Conservation (phyloP, 37 sponge, comb jelly and placozoan species). For the Petrosia ficiformis region DNA sequence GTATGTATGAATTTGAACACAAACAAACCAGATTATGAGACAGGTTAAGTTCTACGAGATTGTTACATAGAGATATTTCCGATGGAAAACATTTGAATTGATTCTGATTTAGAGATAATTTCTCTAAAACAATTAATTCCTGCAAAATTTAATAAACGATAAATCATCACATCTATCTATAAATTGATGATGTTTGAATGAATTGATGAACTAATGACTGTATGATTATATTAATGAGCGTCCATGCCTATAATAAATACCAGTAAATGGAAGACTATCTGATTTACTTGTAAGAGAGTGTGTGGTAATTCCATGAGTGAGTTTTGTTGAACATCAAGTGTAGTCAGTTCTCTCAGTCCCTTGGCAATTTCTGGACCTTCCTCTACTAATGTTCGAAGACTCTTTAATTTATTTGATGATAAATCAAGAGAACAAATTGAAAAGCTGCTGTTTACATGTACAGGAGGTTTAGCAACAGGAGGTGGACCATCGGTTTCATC, state of each 20-base stretch:
- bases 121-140: slow-evolving; percentile 33
- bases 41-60: slow-evolving; percentile 44
- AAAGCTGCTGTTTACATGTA: background rate
- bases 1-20: background rate
- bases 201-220: too few species aligned
- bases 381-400: slow-evolving; percentile 7
- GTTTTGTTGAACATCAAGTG: slow-evolving; percentile 60
- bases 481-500: background rate
- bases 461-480: background rate
- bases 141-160: slow-evolving; percentile 3
- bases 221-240: too few species aligned
- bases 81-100: slow-evolving; percentile 32
- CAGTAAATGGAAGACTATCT: too few species aligned
- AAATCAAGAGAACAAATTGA: slow-evolving; percentile 18
- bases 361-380: slow-evolving; percentile 3
- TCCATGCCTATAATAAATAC: too few species aligned
- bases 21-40: slow-evolving; percentile 40
- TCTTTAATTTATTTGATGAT: slow-evolving; percentile 47
- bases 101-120: slow-evolving; percentile 56
- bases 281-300: slow-evolving; percentile 44
- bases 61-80: slow-evolving; percentile 22
- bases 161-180: too few species aligned
- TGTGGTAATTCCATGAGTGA: slow-evolving; percentile 19
- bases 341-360: slow-evolving; percentile 18
- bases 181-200: too few species aligned